A percentile compares a stretch with the other conserved stretches of the same genome.
phyloP scores from a whole-genome alignment of 2,113 vertebrate genomes.

The Guaruba guarouba region DNA sequence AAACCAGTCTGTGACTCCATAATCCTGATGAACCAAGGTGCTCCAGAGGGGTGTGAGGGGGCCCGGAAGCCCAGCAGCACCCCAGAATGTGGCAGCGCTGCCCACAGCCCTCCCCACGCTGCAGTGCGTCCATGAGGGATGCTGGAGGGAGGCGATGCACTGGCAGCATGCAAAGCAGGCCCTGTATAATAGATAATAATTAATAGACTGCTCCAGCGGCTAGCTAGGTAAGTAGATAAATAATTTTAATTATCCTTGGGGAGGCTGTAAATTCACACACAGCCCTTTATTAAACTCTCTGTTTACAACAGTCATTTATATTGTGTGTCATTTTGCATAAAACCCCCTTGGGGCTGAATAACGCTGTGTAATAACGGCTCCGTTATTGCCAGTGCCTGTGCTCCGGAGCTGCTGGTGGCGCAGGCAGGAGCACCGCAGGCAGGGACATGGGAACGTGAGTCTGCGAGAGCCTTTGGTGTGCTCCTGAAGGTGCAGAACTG shows the following conservation, averaged over 20 bases:
- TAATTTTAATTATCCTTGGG: conserved; percentile 81
- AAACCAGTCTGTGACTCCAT: background rate
- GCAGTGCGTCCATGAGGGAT: background rate
- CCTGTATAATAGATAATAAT: conserved; percentile 75
- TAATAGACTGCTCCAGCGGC: conserved; percentile 74
- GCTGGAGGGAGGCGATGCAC: background rate
- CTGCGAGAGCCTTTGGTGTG: rapidly evolving
- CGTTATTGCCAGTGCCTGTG: background rate
- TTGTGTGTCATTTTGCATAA: conserved; percentile 56
- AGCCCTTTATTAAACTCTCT: conserved; percentile 75
- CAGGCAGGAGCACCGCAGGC: rapidly evolving
- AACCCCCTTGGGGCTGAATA: conserved; percentile 13
- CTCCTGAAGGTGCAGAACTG: rapidly evolving
- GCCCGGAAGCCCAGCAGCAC: rapidly evolving
- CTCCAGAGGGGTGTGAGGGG: background rate
- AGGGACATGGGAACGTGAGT: rapidly evolving
- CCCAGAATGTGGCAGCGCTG: rapidly evolving
- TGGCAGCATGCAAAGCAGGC: conserved; percentile 63
- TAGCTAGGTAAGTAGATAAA: conserved; percentile 78
- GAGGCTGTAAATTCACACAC: conserved; percentile 72
- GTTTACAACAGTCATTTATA: conserved; percentile 75
- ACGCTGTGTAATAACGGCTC: background rate
- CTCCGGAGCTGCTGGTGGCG: background rate
- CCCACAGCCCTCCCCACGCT: background rate
- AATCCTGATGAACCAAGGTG: background rate